These are phyloP conservation scores for Ips nitidus DNA, from an alignment of 1,140 invertebrate genomes.

Conservation along the genomic window DNA sequence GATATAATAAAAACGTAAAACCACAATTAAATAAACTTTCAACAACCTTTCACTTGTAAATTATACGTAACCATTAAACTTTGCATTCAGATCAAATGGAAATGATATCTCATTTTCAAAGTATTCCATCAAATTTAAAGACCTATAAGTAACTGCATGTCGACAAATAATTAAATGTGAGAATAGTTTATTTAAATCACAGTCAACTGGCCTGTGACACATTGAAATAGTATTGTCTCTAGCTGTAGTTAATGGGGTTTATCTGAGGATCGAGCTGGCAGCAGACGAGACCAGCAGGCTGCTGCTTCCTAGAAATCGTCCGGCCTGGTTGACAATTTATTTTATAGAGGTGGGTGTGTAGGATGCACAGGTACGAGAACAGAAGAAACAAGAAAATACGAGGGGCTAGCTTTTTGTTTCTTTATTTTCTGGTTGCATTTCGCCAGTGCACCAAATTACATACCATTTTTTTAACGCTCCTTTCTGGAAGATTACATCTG, in stretches of 20 bases:
- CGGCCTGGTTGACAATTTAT: slow-evolving; percentile 54
- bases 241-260: slow-evolving; percentile 53
- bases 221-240: slow-evolving; percentile 54
- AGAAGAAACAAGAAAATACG: slow-evolving; percentile 21
- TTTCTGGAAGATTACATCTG: no score
- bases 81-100: no score
- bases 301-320: slow-evolving; percentile 51
- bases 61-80: no score
- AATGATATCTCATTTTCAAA: no score
- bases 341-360: slow-evolving; percentile 55
- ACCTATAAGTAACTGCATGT: slow-evolving; percentile 3
- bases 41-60: no score
- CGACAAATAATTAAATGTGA: slow-evolving; percentile 32
- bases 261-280: slow-evolving; percentile 48
- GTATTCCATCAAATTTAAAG: background rate
- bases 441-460: no score
- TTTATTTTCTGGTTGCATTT: background rate
- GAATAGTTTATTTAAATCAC: slow-evolving; percentile 33
- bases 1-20: no score
- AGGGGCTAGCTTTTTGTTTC: slow-evolving; percentile 11
- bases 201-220: slow-evolving; percentile 48
- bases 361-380: slow-evolving; percentile 48
- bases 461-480: no score
- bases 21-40: no score
- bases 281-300: slow-evolving; percentile 42